A percentile compares a stretch with the other conserved stretches of the same genome.
phyloP scores from a whole-genome alignment of 2,113 vertebrate genomes.

The Grallaria varia region DNA sequence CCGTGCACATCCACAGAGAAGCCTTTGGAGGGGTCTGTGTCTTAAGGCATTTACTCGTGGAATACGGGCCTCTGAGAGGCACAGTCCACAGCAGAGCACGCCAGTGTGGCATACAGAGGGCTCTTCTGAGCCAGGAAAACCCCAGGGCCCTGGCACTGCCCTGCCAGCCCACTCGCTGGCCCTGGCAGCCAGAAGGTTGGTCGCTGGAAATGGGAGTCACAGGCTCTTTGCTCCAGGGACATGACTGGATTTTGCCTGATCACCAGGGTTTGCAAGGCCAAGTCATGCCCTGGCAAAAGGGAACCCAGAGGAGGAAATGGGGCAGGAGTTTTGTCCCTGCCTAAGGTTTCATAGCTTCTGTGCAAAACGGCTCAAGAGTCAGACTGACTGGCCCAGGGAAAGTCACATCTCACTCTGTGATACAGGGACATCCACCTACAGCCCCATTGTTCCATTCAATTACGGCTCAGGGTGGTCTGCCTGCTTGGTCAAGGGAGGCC shows the following conservation, averaged over 20 bases:
- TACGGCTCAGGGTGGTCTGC: neutral
- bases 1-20: too few species aligned
- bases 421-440: neutral
- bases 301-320: neutral
- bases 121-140: neutral
- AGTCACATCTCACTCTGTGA: neutral
- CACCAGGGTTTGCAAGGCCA: neutral
- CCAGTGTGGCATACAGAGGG: neutral
- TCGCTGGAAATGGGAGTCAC: neutral
- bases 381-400: neutral
- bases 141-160: accelerated
- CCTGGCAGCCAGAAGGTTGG: neutral
- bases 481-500: accelerated
- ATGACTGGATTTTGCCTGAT: neutral
- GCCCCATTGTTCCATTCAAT: neutral
- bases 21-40: too few species aligned
- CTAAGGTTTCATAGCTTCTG: neutral
- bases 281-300: accelerated
- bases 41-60: neutral
- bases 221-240: neutral
- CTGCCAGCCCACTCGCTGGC: neutral
- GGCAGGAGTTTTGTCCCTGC: neutral
- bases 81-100: neutral
- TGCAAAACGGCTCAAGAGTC: neutral
- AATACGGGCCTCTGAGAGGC: neutral